Base-by-base conservation (phyloP, 2,888 invertebrate species). In the Yponomeuta sedellus region DNA sequence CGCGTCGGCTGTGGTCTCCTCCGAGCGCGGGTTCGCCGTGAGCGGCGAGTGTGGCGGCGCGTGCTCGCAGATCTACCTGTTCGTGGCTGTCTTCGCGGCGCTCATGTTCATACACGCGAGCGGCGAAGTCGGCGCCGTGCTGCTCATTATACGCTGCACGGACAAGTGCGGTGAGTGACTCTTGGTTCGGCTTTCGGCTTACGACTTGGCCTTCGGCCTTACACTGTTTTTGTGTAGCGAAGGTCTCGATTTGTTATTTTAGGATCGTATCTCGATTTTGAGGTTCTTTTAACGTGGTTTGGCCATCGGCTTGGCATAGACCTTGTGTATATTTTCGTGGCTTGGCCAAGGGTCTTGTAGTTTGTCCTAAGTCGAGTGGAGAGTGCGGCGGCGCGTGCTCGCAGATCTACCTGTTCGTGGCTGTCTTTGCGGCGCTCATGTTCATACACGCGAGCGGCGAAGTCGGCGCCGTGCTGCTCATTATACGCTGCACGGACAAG, bases 401-500 rank as follows among this genome's bases (percentile, higher is more conserved):
- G 74, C 95, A 94, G 82, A 96, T 97, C 79, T 93, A 95, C 81
- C 92, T 94, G 78, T 98, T 97, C 88, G 94, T 87, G 1, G 87
- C 85, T 0, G 92, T 97, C 67, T 97, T 98, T 90, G 97, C 97
- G 16, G 91, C 96, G 72, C 94, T 97, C 80, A 97, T 97, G 82
- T 96, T 98, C 86, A 95, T 97, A 75, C 97, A 97, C 86, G 97
- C 97, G 69, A 97, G 97, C 66, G 97, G 97, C 44, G 98, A 98
- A 84, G 97, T 97, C 64, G 97, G 97, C 68, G 96, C 97, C 64
- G 97, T 97, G 94, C 85, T 98, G 74, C 92, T 98, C 69, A 97
- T 97, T 69, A 94, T 98, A 83, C 94, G 97, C 66, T 97, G 97
- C 81, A 97, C 97, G 16, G 96, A 97, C 83, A 97, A 97, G 56